phyloP scores from a whole-genome alignment of 2,888 invertebrate species.

The Seira ritae region DNA sequence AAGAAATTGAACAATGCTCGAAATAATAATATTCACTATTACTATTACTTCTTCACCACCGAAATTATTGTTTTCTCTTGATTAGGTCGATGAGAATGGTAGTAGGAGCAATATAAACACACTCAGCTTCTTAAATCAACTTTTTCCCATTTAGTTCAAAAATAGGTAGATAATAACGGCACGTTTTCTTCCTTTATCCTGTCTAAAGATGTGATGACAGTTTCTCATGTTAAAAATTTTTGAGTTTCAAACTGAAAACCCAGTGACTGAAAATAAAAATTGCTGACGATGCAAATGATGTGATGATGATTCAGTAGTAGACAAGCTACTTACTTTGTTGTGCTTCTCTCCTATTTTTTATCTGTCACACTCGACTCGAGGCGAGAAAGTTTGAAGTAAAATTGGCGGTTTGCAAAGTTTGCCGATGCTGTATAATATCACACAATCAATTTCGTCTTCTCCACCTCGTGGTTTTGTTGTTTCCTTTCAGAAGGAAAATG shows the following conservation, averaged over 20 bases:
- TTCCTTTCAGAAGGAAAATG: conserved; percentile 28
- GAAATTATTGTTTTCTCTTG: conserved; percentile 17
- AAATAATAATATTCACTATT: conserved; percentile 34
- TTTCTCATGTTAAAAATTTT: conserved; percentile 26
- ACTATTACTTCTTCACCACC: background rate
- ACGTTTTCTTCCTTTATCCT: conserved; percentile 46
- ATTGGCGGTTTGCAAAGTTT: background rate
- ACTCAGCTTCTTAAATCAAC: conserved; percentile 10
- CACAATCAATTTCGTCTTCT: background rate
- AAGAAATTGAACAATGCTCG: conserved; percentile 45
- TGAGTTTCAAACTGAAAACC: conserved; percentile 17
- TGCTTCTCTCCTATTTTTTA: conserved; percentile 8
- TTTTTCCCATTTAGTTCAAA: conserved; percentile 38
- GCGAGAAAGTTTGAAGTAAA: conserved; percentile 38
- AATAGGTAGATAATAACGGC: conserved; percentile 46
- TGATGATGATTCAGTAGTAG: no score
- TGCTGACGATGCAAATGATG: no score
- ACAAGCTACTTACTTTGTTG: no score
- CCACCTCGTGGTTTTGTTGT: background rate
- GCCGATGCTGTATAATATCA: conserved; percentile 13
- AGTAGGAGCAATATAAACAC: conserved; percentile 10
- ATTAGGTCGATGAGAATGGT: conserved; percentile 29
- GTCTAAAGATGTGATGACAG: conserved; percentile 44
- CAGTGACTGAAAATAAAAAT: conserved; percentile 23
- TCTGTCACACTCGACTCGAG: conserved; percentile 27